Base-by-base conservation (phyloP, 2,888 invertebrate genomes). In the Leptopilina drosophilae region DNA sequence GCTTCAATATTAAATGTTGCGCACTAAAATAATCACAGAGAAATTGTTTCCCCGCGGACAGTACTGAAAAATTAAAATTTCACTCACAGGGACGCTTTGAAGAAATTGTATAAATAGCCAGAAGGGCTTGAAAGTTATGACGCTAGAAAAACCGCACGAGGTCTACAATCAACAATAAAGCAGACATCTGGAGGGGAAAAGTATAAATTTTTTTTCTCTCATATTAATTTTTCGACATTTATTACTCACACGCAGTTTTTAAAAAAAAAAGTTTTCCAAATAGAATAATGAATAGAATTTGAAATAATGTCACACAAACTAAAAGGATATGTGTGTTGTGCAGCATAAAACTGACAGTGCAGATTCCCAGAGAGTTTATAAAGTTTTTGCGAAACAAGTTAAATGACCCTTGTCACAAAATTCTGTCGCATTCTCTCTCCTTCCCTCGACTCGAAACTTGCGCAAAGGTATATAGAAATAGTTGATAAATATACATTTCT, bases 61-160 rank as follows among this genome's bases (percentile, higher is more conserved):
- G 40, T 66, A 42, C 66, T 66, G n/a, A 66, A 66, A 66, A 66
- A 66, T 42, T 66, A 8, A 66, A 66, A 66, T 66, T 66, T 33
- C 66, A 42, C 40, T 66, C 40, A 66, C 40, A 46, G 40, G 42
- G 66, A 42, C 8, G 42, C 65, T 40, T 40, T 33, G 65, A 14
- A 33, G 40, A 65, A 65, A 65, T 65, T 65, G 65, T 65, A 65
- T 65, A 65, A 65, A 65, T 65, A 40, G 33, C 65, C 65, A 33
- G 40, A 40, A 12, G 65, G 65, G 65, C 65, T 65, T 40, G 40
- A 65, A 20, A 33, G 40, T 33, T 33, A 65, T 65, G 14, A 40
- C 33, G 65, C 33, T 9, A 65, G 26, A 65, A 65, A 14, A 46
- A 46, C 46, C 14, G 5, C 33, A 33, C 33, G 33, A 33, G 33